These are phyloP conservation scores for Orchesella cincta DNA, from an alignment of 1,140 invertebrate genomes.

Conservation along the genomic window DNA sequence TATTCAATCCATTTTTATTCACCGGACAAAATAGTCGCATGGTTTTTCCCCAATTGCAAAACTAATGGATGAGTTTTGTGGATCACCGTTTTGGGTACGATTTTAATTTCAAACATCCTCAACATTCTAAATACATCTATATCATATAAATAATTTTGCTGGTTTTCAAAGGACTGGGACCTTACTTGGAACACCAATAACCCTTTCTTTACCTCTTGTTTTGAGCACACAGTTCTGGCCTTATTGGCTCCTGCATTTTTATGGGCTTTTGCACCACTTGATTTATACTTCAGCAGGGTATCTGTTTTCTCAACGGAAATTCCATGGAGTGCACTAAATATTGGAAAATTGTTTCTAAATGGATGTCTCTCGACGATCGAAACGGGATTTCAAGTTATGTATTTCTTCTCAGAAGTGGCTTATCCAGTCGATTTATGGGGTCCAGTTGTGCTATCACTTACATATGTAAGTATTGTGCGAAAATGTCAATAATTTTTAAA, in stretches of 20 bases:
- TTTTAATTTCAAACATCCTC: neutral
- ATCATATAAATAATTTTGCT: neutral
- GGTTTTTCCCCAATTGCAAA: no score
- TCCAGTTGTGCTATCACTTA: constrained; percentile 50
- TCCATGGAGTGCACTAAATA: constrained; percentile 77
- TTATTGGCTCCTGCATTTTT: constrained; percentile 85
- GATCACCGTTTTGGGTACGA: neutral
- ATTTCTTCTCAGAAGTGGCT: neutral
- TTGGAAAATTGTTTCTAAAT: constrained; percentile 71
- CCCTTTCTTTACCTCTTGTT: constrained; percentile 82
- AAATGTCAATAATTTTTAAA: neutral
- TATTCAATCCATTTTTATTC: no score
- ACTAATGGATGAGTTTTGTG: neutral
- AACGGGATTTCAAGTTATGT: constrained; percentile 3
- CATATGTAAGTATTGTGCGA: neutral
- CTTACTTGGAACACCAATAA: constrained; percentile 68
- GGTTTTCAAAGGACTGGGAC: constrained; percentile 64
- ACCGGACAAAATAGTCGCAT: no score
- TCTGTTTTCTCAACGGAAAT: constrained; percentile 75
- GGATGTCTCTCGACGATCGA: constrained; percentile 33
- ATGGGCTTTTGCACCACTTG: constrained; percentile 74
- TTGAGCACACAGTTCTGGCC: constrained; percentile 81
- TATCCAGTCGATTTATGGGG: constrained; percentile 52
- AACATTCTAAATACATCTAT: neutral
- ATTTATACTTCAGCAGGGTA: constrained; percentile 73